Percentiles rank a stretch among this genome's conserved stretches.
These are phyloP conservation scores for Cassiopea andromeda DNA, from an alignment of 30 jellyfish, hydroid and myxozoan genomes.

Conservation along the genomic window DNA sequence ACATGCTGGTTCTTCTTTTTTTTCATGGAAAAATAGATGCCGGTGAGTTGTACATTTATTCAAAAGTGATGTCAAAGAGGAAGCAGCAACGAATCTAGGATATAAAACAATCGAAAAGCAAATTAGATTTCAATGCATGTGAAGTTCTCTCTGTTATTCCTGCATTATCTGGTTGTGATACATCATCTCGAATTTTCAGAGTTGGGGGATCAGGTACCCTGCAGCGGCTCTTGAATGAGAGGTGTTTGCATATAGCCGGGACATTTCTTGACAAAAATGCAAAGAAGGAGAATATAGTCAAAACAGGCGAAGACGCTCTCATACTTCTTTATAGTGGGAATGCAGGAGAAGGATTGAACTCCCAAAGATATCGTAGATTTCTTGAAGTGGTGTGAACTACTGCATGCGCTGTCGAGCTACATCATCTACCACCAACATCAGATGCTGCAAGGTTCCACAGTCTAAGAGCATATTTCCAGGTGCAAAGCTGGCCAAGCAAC, in stretches of 20 bases:
- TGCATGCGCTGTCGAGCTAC: too few relatives aligned
- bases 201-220: slow-evolving; percentile 49
- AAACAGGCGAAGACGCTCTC: slow-evolving; percentile 60
- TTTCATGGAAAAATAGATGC: slow-evolving; percentile 49
- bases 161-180: slow-evolving; percentile 64
- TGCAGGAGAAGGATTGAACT: neutral
- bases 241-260: neutral
- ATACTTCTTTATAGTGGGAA: slow-evolving; percentile 29
- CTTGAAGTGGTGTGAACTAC: too few relatives aligned
- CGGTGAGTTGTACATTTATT: slow-evolving; percentile 7
- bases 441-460: too few relatives aligned
- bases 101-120: slow-evolving; percentile 19
- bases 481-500: too few relatives aligned
- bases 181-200: slow-evolving; percentile 44
- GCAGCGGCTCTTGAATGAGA: slow-evolving; percentile 26
- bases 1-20: slow-evolving; percentile 53
- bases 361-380: too few relatives aligned
- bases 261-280: slow-evolving; percentile 10
- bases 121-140: slow-evolving; percentile 30
- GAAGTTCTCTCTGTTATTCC: slow-evolving; percentile 3
- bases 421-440: too few relatives aligned
- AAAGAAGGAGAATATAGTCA: slow-evolving; percentile 21
- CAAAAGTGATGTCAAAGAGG: neutral
- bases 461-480: too few relatives aligned
- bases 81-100: slow-evolving; percentile 34